These are phyloP conservation scores for Hydrolagus affinis DNA, from an alignment of 2,113 vertebrate genomes.

Conservation along the genomic window DNA sequence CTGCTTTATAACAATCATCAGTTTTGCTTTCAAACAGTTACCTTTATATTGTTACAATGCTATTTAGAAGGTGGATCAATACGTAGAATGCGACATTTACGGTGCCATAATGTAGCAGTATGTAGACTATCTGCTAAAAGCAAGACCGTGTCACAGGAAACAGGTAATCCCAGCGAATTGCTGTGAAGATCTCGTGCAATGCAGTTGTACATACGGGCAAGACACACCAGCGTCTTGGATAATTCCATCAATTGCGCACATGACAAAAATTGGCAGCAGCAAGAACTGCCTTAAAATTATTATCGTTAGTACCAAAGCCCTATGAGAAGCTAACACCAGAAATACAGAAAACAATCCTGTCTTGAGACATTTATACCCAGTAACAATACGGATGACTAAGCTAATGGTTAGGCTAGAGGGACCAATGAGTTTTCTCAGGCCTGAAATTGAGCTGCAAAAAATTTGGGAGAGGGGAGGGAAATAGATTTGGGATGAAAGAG, in stretches of 20 bases:
- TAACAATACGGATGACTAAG: background rate
- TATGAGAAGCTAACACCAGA: background rate
- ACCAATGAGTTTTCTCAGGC: too few relatives aligned
- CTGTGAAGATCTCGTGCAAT: background rate
- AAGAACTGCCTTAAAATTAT: background rate
- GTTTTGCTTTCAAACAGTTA: slow-evolving; percentile 31
- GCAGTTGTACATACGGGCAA: background rate
- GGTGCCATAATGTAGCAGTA: slow-evolving; percentile 10
- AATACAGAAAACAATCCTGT: slow-evolving; percentile 5
- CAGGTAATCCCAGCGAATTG: background rate
- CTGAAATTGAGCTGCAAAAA: slow-evolving; percentile 3
- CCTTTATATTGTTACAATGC: slow-evolving; percentile 27
- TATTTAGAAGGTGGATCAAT: slow-evolving; percentile 17
- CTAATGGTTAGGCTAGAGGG: too few relatives aligned
- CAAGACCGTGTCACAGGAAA: background rate
- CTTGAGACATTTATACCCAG: background rate
- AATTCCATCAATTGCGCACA: background rate
- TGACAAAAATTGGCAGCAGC: background rate
- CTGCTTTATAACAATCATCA: slow-evolving; percentile 31
- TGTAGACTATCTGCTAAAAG: slow-evolving; percentile 9
- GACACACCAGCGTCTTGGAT: slow-evolving; percentile 2
- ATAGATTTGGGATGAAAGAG: background rate
- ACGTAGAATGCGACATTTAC: slow-evolving; percentile 10
- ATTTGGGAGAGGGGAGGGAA: background rate
- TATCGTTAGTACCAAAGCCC: background rate